Evolutionary conservation across 2,888 invertebrate genomes (phyloP).

Genomic region (Meteorus colon): DNA sequence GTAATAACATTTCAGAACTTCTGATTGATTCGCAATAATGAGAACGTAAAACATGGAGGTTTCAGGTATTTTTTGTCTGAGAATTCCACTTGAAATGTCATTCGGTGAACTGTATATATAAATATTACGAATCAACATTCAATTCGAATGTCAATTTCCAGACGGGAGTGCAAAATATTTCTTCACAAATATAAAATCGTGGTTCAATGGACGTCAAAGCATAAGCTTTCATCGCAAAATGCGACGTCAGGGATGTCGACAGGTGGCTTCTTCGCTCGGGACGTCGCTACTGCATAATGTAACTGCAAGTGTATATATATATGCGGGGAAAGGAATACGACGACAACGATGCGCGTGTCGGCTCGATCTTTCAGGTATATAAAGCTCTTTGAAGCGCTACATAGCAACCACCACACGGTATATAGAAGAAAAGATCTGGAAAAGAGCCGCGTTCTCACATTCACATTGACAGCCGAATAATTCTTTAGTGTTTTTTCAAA

Average conservation of each 20-base stretch:
- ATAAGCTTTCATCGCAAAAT: conserved; percentile 13
- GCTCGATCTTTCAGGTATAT: not conserved
- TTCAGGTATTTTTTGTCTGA: not conserved
- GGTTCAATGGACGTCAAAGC: conserved; percentile 20
- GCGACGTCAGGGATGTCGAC: conserved; percentile 45
- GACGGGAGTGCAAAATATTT: conserved; percentile 7
- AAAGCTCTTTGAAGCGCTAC: conserved; percentile 19
- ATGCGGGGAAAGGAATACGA: not conserved
- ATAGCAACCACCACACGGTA: not conserved
- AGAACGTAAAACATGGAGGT: not conserved
- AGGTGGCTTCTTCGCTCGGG: conserved; percentile 48
- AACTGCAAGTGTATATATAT: conserved; percentile 28
- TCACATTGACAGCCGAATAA: not conserved
- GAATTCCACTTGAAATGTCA: not conserved
- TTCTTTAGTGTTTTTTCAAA: not conserved
- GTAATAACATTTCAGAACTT: not conserved
- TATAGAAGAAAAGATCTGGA: conserved; percentile 6
- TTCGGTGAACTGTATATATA: not conserved
- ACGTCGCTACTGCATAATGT: conserved; percentile 52
- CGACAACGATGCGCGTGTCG: not conserved
- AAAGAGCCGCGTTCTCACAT: not conserved
- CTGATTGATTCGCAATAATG: not conserved
- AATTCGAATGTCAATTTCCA: conserved; percentile 6
- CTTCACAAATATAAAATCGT: conserved; percentile 11
- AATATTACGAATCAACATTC: not conserved